These are phyloP conservation scores for Eunapius fragilis DNA, from an alignment of 37 sponge, comb jelly and placozoan species.

Conservation along the genomic window DNA sequence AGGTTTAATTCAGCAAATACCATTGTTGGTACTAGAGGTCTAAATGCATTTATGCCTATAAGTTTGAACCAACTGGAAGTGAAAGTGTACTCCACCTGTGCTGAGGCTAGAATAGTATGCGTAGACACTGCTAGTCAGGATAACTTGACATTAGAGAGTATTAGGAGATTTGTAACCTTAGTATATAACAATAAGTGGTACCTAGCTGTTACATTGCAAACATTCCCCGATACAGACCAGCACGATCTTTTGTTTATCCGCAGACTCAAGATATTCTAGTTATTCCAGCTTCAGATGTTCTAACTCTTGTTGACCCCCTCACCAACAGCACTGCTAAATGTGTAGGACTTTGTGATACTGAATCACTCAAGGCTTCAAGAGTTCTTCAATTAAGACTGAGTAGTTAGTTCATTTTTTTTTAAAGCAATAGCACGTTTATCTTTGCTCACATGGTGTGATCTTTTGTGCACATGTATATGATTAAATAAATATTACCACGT, in stretches of 20 bases:
- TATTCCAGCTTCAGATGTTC: neutral
- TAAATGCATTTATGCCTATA: constrained; percentile 35
- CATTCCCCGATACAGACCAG: constrained; percentile 5
- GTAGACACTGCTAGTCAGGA: neutral
- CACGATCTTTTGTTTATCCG: constrained; percentile 40
- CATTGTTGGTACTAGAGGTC: constrained; percentile 48
- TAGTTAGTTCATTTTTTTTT: neutral
- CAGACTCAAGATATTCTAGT: neutral
- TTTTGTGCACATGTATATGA: neutral
- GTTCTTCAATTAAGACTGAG: neutral
- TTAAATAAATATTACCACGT: too few species aligned
- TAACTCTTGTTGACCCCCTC: neutral
- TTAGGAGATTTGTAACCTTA: neutral
- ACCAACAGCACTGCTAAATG: neutral
- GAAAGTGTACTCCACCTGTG: neutral
- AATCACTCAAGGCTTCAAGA: neutral
- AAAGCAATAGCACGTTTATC: neutral
- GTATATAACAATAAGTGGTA: neutral
- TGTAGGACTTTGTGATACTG: neutral
- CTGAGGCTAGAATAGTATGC: neutral
- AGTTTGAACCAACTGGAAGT: neutral
- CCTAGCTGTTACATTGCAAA: neutral
- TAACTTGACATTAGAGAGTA: neutral
- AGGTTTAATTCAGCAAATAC: constrained; percentile 37
- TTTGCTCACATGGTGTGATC: neutral